Percentiles rank a stretch among this genome's conserved stretches.
Evolutionary conservation across 2,113 vertebrate genomes (phyloP).

Genomic region (Murina feae): DNA sequence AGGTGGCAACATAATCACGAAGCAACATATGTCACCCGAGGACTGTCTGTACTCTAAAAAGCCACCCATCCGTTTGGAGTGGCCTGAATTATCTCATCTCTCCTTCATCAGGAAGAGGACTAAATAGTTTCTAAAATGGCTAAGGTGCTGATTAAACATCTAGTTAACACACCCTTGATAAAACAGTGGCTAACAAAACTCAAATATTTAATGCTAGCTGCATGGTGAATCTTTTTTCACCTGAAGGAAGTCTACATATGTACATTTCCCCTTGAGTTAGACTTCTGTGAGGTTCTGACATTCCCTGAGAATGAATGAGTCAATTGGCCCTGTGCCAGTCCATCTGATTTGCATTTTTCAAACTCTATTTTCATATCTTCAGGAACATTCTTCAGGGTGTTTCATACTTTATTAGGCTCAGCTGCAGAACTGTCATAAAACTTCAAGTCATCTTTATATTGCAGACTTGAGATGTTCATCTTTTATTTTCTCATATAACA

Average conservation of each 20-base stretch:
- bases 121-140: background rate
- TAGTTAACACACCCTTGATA: background rate
- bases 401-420: background rate
- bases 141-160: background rate
- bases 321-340: background rate
- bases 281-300: background rate
- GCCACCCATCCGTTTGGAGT: background rate
- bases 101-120: background rate
- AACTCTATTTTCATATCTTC: slow-evolving; percentile 17
- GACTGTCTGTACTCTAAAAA: background rate
- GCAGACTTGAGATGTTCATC: background rate
- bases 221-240: background rate
- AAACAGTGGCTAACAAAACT: background rate
- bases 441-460: background rate
- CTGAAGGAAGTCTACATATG: background rate
- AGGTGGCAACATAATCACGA: too few species aligned
- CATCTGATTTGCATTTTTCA: slow-evolving; percentile 12
- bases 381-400: background rate
- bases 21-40: too few species aligned
- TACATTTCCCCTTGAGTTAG: background rate
- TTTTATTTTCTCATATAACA: background rate
- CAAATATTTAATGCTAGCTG: background rate
- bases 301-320: background rate
- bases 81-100: background rate
- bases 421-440: background rate